Conservation (phyloP, 2,797 vertebrate genomes). For the Tarsius wallacei region DNA sequence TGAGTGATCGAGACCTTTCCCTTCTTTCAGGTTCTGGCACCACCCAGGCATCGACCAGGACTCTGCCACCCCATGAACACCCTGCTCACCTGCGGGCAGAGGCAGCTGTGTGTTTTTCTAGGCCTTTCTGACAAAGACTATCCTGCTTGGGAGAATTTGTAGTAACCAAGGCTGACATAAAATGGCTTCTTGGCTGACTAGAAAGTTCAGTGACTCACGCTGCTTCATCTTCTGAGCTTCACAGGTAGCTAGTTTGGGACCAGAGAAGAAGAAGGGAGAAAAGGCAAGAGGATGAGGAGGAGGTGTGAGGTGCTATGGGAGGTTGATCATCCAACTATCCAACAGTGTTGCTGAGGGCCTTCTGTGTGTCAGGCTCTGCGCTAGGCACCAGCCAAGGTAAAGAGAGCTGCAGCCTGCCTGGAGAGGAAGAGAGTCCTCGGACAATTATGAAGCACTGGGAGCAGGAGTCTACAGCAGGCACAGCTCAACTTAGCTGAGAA, state of each 20-base stretch:
- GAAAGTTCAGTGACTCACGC: not conserved
- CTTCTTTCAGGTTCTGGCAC: not conserved
- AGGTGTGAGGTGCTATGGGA: not conserved
- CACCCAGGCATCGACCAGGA: rapidly evolving
- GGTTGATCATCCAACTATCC: not conserved
- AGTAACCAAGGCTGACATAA: not conserved
- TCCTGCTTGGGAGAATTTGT: not conserved
- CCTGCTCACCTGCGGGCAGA: not conserved
- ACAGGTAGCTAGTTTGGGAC: not conserved
- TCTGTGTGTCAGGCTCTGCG: not conserved
- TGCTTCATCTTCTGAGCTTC: not conserved
- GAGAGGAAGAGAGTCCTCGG: not conserved
- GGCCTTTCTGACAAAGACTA: not conserved
- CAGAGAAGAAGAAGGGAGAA: not conserved
- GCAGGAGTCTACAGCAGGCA: not conserved
- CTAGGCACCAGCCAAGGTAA: no score
- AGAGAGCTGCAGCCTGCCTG: not conserved
- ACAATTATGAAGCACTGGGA: not conserved
- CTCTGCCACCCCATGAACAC: rapidly evolving
- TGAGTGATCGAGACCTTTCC: no score
- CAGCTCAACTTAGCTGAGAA: not conserved
- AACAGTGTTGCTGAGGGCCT: not conserved
- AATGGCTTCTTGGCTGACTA: not conserved
- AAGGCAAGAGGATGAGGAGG: not conserved
- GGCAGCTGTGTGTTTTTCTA: not conserved